A percentile compares a stretch with the other conserved stretches of the same genome.
These are phyloP conservation scores for Ptychadena robeensis DNA, from an alignment of 2,797 vertebrate genomes.

Conservation along the genomic window DNA sequence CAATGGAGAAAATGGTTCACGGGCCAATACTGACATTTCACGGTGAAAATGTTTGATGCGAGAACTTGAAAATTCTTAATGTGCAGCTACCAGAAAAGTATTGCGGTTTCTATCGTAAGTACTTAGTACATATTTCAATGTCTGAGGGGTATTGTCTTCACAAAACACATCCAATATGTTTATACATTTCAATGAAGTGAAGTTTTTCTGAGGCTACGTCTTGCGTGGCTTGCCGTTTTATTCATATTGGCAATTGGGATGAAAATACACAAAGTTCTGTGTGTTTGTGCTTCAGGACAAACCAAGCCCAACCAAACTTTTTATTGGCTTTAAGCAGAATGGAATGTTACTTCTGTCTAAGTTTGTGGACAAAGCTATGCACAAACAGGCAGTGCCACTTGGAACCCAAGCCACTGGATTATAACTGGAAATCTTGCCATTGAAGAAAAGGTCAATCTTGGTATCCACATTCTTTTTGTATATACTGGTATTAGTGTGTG, in stretches of 20 bases:
- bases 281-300: neutral
- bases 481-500: neutral
- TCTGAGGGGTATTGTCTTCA: neutral
- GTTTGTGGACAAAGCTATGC: neutral
- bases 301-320: too few species aligned
- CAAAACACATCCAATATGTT: neutral
- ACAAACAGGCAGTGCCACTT: neutral
- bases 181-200: neutral
- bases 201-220: neutral
- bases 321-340: too few species aligned
- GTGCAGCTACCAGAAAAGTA: constrained; percentile 38
- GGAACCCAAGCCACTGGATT: neutral
- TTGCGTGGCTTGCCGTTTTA: neutral
- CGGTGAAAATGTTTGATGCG: neutral
- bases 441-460: neutral
- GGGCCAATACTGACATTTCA: constrained; percentile 25
- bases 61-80: constrained; percentile 46
- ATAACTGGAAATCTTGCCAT: neutral
- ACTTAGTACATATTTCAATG: constrained; percentile 51
- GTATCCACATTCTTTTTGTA: neutral
- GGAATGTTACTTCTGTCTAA: too few species aligned
- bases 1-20: constrained; percentile 4
- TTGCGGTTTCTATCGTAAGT: neutral
- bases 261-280: neutral
- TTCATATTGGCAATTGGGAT: neutral